Base-by-base conservation (phyloP, 2,797 vertebrate genomes). In the Chelon auratus region DNA sequence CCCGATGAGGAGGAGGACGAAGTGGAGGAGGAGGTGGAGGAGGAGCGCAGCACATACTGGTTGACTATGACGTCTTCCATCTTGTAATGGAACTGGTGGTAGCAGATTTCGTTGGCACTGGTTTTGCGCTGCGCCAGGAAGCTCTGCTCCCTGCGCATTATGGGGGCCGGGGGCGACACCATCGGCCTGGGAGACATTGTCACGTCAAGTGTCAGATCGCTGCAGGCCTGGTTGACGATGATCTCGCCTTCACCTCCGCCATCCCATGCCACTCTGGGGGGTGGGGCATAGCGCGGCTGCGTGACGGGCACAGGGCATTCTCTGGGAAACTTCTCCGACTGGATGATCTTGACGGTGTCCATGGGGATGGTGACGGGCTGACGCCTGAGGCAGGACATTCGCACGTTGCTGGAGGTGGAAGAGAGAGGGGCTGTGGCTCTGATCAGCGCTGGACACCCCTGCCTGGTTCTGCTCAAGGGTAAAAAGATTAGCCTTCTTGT, bases 311-410 rank as follows among this genome's bases (percentile, higher is more conserved):
- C 92, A 13, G 95, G 95, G 80, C 97, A 97, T 90, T 99, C 97
- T 59, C 93, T 89, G 0, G 97, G 95, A 88, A 99, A 98, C 94
- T 98, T 99, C 93, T 99, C 98, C 0, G 97, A 97, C 80, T 97
- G 98, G 87, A 98, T 97, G 87, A 99, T 97, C 87, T 99, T 99
- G 94, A 98, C 97, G 18, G 97, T 97, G 93, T 99, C 98, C 98
- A 99, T 99, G 77, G 97, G 97, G 93, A 99, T 96, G 94, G 97
- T 95, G 92, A 98, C 96, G 73, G 97, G 95, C 92, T 98, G 97
- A 77, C 97, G 97, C 92, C 97, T 95, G 91, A 99, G 96, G 94
- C 97, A 99, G 93, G 97, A 98, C 97, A 99, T 98, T 93, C 91
- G 83, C 84, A 84, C 84, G 62, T 43, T 67, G 73, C 51, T 63